Conservation (phyloP, 2,797 vertebrate genomes). For the Petrocephalus sullivani region DNA sequence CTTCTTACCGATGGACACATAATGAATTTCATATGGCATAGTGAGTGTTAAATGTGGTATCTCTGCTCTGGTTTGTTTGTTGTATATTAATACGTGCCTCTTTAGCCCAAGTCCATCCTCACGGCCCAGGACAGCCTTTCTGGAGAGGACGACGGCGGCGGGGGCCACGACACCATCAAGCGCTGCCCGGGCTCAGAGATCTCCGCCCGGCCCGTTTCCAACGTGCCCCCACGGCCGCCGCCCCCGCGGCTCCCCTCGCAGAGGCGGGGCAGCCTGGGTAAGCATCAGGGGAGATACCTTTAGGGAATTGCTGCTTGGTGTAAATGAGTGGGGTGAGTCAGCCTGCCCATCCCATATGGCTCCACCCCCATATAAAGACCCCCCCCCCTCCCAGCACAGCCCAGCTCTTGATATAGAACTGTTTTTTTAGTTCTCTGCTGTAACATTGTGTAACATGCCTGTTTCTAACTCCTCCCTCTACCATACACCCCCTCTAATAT, state of each 20-base stretch:
- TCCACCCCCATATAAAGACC: background rate
- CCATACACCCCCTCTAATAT: background rate
- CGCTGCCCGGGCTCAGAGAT: constrained; percentile 64
- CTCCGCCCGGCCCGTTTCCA: constrained; percentile 61
- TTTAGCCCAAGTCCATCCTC: constrained; percentile 72
- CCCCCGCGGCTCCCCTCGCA: constrained; percentile 70
- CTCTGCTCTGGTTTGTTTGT: background rate
- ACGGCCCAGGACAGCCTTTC: constrained; percentile 35
- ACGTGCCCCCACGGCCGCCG: constrained; percentile 73
- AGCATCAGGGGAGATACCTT: constrained; percentile 7
- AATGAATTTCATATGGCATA: background rate
- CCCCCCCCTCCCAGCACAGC: background rate
- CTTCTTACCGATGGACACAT: background rate
- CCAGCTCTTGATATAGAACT: background rate
- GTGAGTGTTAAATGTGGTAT: background rate
- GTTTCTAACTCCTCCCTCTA: background rate
- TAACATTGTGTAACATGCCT: background rate
- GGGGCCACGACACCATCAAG: constrained; percentile 73
- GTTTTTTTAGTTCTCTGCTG: background rate
- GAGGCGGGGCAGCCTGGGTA: constrained; percentile 68
- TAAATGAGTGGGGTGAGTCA: background rate
- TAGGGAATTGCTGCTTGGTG: background rate
- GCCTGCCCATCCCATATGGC: background rate
- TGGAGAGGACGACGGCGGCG: constrained; percentile 57
- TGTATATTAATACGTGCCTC: background rate